Percentiles rank a stretch among this genome's conserved stretches.
Conservation (phyloP, 2,888 invertebrate genomes). For the Aleiodes alternator region DNA sequence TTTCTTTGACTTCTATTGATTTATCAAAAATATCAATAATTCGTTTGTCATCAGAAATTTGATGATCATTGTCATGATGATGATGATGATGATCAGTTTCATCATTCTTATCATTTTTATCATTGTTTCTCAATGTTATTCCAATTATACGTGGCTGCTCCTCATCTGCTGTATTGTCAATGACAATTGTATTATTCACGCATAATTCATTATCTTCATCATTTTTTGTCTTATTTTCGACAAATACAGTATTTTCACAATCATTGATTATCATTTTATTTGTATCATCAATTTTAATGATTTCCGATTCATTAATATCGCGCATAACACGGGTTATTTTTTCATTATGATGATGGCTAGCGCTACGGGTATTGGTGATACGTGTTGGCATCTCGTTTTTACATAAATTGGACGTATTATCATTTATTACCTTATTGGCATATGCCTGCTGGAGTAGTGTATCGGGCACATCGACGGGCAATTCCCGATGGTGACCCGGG, state of each 20-base stretch:
- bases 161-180: background rate
- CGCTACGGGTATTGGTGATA: slow-evolving; percentile 71
- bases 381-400: slow-evolving; percentile 37
- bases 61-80: background rate
- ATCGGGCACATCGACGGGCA: slow-evolving; percentile 99
- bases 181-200: background rate
- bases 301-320: slow-evolving; percentile 43
- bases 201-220: slow-evolving; percentile 32
- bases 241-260: slow-evolving; percentile 30
- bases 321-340: slow-evolving; percentile 39
- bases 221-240: slow-evolving; percentile 61
- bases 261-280: slow-evolving; percentile 66
- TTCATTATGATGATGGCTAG: slow-evolving; percentile 67
- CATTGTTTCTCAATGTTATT: slow-evolving; percentile 47
- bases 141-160: slow-evolving; percentile 50
- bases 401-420: slow-evolving; percentile 39
- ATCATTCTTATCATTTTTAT: slow-evolving; percentile 46
- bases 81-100: slow-evolving; percentile 27
- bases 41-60: slow-evolving; percentile 61
- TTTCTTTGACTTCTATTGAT: slow-evolving; percentile 61
- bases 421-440: slow-evolving; percentile 76
- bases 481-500: slow-evolving; percentile 93
- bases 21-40: slow-evolving; percentile 49
- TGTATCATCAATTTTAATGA: slow-evolving; percentile 50
- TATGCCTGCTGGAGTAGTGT: slow-evolving; percentile 76